Evolutionary conservation across 2,888 invertebrate species (phyloP), one percentile per base, ranked within the genome.

Genomic region (Megastigmus dorsalis): DNA sequence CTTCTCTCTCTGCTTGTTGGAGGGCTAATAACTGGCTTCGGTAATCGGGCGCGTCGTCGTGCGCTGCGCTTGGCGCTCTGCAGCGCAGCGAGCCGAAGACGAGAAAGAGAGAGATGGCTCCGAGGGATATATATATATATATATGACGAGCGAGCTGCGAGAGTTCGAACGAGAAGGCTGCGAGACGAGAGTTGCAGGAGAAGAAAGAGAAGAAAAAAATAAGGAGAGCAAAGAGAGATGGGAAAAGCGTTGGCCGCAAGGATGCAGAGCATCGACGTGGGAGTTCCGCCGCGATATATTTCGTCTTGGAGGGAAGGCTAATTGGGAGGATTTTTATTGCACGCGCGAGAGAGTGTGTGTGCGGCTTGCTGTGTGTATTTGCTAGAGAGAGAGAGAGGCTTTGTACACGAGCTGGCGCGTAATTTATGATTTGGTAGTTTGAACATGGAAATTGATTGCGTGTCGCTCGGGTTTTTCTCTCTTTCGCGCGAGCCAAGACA

Each of bases 241-340:
- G n/a, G n/a, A 60, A 48, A 62, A 62, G 38, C 38, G 13, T 5
- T 45, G 30, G 28, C n/a, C 45, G 2, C 13, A 28, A 36, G 26
- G n/a, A n/a, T n/a, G n/a, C n/a, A n/a, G n/a, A 36, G 26, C 43
- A 13, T 54, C 73, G 38, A 74, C 74, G 74, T 74, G 74, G 74
- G 74, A 69, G 74, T 74, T 74, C 74, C 50, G 15, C 57, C n/a
- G 33, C 50, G 60, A 67, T 67, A n/a, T n/a, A 67, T 62, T 52
- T 60, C 54, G 54, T 20, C 7, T n/a, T n/a, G n/a, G n/a, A n/a
- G n/a, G n/a, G n/a, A n/a, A 6, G 73, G 13, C 67, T 73, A 73
- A 73, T 73, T 73, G 67, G 67, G n/a, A 38, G 43, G 36, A 62
- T 55, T 73, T 67, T 73, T 73, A 60, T 62, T 59, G 55, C 45